Conservation (phyloP, 2,113 vertebrate genomes). For the Neopipo cinnamomea region DNA sequence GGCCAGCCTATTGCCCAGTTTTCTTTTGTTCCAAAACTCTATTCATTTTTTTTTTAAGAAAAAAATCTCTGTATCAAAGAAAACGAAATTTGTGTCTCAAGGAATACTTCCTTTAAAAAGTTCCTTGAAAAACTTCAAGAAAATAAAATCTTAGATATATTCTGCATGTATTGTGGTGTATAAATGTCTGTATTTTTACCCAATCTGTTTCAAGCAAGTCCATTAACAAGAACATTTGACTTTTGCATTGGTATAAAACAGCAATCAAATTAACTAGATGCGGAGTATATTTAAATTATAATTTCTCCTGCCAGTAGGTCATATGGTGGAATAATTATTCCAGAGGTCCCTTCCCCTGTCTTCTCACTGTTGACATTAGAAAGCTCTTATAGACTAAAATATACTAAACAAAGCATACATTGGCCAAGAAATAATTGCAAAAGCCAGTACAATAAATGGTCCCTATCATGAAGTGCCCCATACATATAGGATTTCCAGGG, state of each 20-base stretch:
- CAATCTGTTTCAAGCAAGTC: slow-evolving; percentile 1
- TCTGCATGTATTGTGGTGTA: neutral
- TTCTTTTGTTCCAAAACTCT: neutral
- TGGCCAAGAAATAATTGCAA: neutral
- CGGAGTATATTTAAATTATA: neutral
- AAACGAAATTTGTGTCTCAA: neutral
- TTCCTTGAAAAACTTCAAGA: neutral
- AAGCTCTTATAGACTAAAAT: neutral
- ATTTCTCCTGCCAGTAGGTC: neutral
- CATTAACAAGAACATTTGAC: neutral
- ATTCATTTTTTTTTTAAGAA: neutral
- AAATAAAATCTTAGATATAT: slow-evolving; percentile 15
- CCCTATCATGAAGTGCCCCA: neutral
- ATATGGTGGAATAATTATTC: neutral
- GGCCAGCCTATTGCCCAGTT: neutral
- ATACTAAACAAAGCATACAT: neutral
- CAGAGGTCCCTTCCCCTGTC: neutral
- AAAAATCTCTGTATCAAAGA: neutral
- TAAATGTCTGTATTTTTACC: neutral
- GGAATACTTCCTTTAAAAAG: neutral
- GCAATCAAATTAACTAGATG: neutral
- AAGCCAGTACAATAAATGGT: neutral
- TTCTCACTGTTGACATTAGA: neutral
- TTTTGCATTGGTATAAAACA: neutral
- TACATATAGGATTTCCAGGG: neutral